Conservation (phyloP, 1,140 invertebrate genomes). For the Meloidogyne exigua region DNA sequence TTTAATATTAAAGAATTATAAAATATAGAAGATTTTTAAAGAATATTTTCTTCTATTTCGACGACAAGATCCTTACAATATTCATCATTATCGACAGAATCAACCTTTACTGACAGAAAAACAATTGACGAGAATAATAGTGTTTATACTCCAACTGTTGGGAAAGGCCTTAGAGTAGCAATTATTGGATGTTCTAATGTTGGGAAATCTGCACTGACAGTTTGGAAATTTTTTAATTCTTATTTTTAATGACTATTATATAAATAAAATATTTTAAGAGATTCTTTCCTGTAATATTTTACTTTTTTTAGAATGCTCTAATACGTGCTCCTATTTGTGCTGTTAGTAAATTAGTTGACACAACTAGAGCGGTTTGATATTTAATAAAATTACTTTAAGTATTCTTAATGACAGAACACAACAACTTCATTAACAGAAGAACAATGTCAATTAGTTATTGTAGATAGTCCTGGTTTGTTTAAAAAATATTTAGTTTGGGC, state of each 20-base stretch:
- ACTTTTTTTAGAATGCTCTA: slow-evolving; percentile 44
- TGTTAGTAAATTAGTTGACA: slow-evolving; percentile 61
- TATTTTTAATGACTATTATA: too few relatives aligned
- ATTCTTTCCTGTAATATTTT: neutral
- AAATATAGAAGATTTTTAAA: too few relatives aligned
- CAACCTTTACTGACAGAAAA: neutral
- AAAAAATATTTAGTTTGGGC: neutral
- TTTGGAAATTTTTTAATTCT: too few relatives aligned
- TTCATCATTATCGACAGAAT: neutral
- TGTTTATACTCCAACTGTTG: neutral
- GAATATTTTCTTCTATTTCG: neutral
- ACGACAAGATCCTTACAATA: neutral
- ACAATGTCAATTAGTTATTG: slow-evolving; percentile 53
- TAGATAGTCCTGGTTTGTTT: slow-evolving; percentile 54
- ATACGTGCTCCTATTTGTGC: slow-evolving; percentile 54
- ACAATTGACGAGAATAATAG: neutral
- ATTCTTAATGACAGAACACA: slow-evolving; percentile 52
- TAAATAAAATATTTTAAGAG: too few relatives aligned
- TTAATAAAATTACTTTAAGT: neutral
- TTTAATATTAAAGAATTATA: neutral
- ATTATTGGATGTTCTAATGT: slow-evolving; percentile 61
- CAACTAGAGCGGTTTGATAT: slow-evolving; percentile 49
- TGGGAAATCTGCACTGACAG: slow-evolving; percentile 57
- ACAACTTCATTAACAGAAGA: slow-evolving; percentile 49
- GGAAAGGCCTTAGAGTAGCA: slow-evolving; percentile 45